These are phyloP conservation scores for Drosophila nannoptera DNA, from an alignment of 1,140 invertebrate species.

Conservation along the genomic window DNA sequence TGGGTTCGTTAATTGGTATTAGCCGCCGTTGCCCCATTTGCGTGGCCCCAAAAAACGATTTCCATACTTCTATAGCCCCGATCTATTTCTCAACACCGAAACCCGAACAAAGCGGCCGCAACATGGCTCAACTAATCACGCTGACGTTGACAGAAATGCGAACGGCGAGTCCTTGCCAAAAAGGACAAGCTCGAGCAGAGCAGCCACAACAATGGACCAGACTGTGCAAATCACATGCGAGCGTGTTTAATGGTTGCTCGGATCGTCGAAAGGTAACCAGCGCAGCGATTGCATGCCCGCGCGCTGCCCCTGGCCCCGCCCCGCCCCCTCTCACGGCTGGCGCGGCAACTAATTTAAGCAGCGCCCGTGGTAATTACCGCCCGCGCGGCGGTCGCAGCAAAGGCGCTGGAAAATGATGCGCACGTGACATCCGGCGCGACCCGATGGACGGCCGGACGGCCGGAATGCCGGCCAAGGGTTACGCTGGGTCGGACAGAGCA, in stretches of 20 bases:
- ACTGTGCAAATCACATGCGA: conserved; percentile 57
- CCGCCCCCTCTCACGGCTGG: background rate
- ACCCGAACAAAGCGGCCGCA: conserved; percentile 45
- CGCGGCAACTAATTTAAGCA: conserved; percentile 67
- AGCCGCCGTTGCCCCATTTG: conserved; percentile 31
- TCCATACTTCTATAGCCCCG: no score
- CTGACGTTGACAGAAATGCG: conserved; percentile 64
- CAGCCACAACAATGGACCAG: conserved; percentile 32
- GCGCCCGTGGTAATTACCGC: conserved; percentile 68
- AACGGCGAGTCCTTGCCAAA: conserved; percentile 10
- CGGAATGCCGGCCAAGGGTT: conserved; percentile 7
- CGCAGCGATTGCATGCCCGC: conserved; percentile 21
- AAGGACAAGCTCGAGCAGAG: background rate
- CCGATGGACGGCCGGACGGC: background rate
- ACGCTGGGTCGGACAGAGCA: conserved; percentile 29
- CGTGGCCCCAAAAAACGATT: conserved; percentile 16
- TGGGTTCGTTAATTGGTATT: conserved; percentile 63
- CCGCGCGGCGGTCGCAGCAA: conserved; percentile 35
- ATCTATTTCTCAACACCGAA: conserved; percentile 15
- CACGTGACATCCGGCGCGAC: conserved; percentile 64
- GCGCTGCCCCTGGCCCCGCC: background rate
- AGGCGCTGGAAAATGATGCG: conserved; percentile 72
- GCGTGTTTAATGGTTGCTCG: conserved; percentile 55
- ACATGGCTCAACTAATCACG: conserved; percentile 66
- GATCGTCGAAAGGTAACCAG: conserved; percentile 41